Percentiles rank a stretch among this genome's conserved stretches.
phyloP scores from a whole-genome alignment of 2,797 vertebrate genomes.

The Eleutherodactylus coqui region DNA sequence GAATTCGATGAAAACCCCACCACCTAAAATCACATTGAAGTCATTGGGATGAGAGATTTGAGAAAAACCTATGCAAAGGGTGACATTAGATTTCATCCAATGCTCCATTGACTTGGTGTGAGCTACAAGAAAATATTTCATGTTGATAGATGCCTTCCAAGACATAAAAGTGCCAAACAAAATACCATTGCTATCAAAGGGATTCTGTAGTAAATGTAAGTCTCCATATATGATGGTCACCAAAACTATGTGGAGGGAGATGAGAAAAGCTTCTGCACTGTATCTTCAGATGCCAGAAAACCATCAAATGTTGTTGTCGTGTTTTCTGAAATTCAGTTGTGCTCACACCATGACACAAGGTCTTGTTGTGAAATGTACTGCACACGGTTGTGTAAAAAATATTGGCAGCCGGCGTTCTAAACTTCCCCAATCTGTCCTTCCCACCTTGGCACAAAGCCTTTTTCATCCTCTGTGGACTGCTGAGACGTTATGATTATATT shows the following conservation, averaged over 20 bases:
- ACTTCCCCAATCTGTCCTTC: constrained; percentile 59
- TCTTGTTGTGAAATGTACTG: constrained; percentile 11
- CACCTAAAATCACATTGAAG: not conserved
- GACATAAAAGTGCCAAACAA: not conserved
- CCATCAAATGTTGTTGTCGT: too few species aligned
- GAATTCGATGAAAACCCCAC: not conserved
- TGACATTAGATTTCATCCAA: constrained; percentile 14
- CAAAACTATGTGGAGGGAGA: not conserved
- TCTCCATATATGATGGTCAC: not conserved
- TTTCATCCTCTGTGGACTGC: constrained; percentile 54
- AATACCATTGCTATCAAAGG: not conserved
- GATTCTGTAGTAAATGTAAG: not conserved
- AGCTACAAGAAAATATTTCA: not conserved
- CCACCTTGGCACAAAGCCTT: constrained; percentile 55
- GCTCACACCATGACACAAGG: not conserved
- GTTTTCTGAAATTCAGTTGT: not conserved
- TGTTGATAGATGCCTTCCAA: not conserved
- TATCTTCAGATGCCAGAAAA: not conserved
- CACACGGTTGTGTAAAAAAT: constrained; percentile 26
- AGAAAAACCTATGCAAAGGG: constrained; percentile 3
- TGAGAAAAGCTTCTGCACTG: not conserved
- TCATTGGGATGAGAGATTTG: constrained; percentile 24
- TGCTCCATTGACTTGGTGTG: not conserved
- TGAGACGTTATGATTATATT: constrained; percentile 64
- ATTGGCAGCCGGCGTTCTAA: constrained; percentile 41